Evolutionary conservation across 2,113 vertebrate species (phyloP).

Genomic region (Lophius piscatorius): DNA sequence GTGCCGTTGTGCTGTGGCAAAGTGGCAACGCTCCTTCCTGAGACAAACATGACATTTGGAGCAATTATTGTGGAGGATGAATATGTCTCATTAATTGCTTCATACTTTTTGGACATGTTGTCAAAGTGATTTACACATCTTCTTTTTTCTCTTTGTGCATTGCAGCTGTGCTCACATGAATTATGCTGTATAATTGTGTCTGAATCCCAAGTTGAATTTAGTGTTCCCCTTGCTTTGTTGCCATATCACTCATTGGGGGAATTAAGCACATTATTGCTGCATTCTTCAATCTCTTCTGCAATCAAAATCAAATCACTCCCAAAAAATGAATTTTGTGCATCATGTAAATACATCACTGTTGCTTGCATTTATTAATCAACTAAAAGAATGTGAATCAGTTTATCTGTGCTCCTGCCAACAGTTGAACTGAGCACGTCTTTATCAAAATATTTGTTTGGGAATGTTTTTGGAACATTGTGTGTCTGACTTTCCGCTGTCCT

Average conservation of each 20-base stretch:
- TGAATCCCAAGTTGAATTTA: background rate
- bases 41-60: background rate
- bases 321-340: too few relatives aligned
- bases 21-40: too few relatives aligned
- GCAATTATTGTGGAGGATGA: background rate
- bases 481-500: slow-evolving; percentile 29
- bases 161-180: background rate
- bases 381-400: background rate
- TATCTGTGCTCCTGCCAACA: too few relatives aligned
- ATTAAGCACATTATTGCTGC: slow-evolving; percentile 45
- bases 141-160: background rate
- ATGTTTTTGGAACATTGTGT: background rate
- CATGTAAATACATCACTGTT: too few relatives aligned
- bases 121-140: background rate
- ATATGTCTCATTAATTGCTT: background rate
- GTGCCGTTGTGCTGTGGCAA: too few relatives aligned
- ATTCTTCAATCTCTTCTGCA: too few relatives aligned
- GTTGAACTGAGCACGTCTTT: too few relatives aligned
- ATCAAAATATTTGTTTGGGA: too few relatives aligned
- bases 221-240: slow-evolving; percentile 20
- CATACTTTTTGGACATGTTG: background rate
- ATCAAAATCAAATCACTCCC: too few relatives aligned
- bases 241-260: slow-evolving; percentile 26
- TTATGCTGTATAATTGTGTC: background rate
- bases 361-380: background rate